phyloP scores from a whole-genome alignment of 2,888 invertebrate species.

The Melieria crassipennis region DNA sequence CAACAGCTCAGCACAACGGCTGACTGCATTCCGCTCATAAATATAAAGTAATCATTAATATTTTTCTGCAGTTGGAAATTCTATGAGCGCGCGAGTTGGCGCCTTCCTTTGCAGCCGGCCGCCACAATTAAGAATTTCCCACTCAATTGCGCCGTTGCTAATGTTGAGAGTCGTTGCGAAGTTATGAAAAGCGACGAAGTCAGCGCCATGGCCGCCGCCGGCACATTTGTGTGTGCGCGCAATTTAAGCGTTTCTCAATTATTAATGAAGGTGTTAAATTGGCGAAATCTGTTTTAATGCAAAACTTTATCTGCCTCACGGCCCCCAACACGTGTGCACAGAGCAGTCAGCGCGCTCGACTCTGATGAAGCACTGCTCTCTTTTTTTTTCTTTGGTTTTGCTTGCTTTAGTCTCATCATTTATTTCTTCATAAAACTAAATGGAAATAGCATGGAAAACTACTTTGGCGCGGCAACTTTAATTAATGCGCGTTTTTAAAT shows the following conservation, averaged over 20 bases:
- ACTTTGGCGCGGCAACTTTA: constrained; percentile 47
- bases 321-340: not conserved
- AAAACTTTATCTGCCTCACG: constrained; percentile 30
- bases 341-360: constrained; percentile 13
- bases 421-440: constrained; percentile 36
- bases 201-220: not conserved
- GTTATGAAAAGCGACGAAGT: not conserved
- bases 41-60: constrained; percentile 35
- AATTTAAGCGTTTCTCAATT: constrained; percentile 51
- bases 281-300: constrained; percentile 52
- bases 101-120: too few relatives aligned
- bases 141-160: too few relatives aligned
- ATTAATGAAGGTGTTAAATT: constrained; percentile 60
- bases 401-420: not conserved
- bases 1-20: too few relatives aligned
- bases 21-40: constrained; percentile 20
- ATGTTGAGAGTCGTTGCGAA: too few relatives aligned
- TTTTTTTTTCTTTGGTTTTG: constrained; percentile 11
- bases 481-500: constrained; percentile 62
- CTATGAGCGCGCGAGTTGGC: too few relatives aligned
- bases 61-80: constrained; percentile 4
- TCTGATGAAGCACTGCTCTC: too few relatives aligned
- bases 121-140: too few relatives aligned
- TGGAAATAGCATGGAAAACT: constrained; percentile 45
- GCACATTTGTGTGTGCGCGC: constrained; percentile 10